Evolutionary conservation across 2,888 invertebrate genomes (phyloP), one percentile per base, ranked within the genome.

Genomic region (Sylvicola cinctus): DNA sequence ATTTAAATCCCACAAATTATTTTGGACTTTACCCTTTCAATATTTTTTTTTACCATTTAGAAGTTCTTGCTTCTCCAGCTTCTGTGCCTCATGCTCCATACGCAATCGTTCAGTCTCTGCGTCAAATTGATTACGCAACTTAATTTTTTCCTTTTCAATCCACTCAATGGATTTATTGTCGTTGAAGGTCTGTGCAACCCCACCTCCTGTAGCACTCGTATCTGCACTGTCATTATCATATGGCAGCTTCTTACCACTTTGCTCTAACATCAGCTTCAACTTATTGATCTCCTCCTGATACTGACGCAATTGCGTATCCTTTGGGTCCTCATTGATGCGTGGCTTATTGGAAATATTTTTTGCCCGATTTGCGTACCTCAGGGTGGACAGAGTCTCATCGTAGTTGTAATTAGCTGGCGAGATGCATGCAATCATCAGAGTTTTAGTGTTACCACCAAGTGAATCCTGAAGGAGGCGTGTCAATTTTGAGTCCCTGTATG

Each of bases 341-440:
- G 84, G 85, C 45, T 76, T 73, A 52, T 87, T 87, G 48, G 77
- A 72, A 40, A 87, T 87, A 49, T 81, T 83, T 54, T 87, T 80
- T 5, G 85, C 85, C 37, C 83, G 60, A 45, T 81, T 80, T 0
- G 85, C 85, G 52, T 85, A 87, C 31, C 83, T 60, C 13, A 85
- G 55, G 0, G 85, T 85, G 12, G 76, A 80, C 12, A 87, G 54
- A 0, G 83, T 80, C 55, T 87, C 85, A 40, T 81, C 79, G 42
- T 80, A 83, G 49, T 83, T 84, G 46, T 72, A 68, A 48, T 79
- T 76, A 2, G 81, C 76, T 0, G 84, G 84, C 15, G 81, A 80
- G 3, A 87, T 59, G 49, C 83, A 84, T 0, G 83, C 83, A 33
- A 84, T 73, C 85, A 88, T 88, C 33, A 88, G 51, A 0, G 87